A percentile compares a stretch with the other conserved stretches of the same genome.
phyloP scores from a whole-genome alignment of 2,113 vertebrate species.

The Elanus axillaris region DNA sequence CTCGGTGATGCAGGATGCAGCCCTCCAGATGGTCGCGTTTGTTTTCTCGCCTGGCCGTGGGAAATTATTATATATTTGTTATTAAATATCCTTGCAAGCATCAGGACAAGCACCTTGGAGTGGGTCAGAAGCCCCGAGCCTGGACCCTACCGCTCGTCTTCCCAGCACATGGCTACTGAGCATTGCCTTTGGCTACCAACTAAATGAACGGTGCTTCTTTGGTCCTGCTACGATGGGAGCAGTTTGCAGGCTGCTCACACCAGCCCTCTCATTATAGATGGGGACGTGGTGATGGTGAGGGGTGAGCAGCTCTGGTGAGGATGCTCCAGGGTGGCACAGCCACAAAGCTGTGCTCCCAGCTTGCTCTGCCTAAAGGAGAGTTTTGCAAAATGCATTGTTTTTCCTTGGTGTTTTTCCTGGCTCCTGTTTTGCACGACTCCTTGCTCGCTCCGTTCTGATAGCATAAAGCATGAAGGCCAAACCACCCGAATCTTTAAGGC shows the following conservation, averaged over 20 bases:
- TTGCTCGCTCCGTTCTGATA: not conserved
- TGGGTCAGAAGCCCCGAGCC: not conserved
- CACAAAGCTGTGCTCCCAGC: not conserved
- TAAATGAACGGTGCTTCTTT: accelerated
- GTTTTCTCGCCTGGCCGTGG: not conserved
- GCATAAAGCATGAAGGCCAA: not conserved
- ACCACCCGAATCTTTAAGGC: not conserved
- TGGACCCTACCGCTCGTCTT: not conserved
- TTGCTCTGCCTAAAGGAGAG: not conserved
- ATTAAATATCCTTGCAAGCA: not conserved
- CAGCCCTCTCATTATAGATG: not conserved
- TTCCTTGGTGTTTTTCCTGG: not conserved
- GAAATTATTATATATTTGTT: not conserved
- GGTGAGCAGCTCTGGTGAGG: not conserved
- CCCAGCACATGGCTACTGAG: not conserved
- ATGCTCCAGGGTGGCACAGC: not conserved
- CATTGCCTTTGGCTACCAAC: not conserved
- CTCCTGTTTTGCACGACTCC: not conserved
- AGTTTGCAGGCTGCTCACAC: not conserved
- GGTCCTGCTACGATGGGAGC: not conserved
- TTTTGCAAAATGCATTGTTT: not conserved
- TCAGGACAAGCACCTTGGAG: not conserved
- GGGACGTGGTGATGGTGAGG: not conserved
- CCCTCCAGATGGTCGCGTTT: too few relatives aligned
- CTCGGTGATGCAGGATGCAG: not conserved